Percentiles rank a stretch among this genome's conserved stretches.
Evolutionary conservation across 2,797 vertebrate species (phyloP).

Genomic region (Poeciliopsis infans): DNA sequence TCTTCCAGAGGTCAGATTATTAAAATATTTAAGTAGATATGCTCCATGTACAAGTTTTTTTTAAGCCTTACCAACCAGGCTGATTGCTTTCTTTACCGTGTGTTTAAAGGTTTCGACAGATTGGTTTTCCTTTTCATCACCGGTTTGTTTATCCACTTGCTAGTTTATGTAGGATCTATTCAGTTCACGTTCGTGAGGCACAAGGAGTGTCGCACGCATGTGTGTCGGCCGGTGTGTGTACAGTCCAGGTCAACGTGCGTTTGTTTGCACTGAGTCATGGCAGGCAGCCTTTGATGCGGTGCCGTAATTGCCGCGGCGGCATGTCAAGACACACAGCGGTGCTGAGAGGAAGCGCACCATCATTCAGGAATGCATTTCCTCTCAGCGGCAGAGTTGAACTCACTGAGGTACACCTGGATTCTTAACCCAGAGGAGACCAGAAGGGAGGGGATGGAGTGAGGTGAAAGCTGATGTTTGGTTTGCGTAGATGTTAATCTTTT

Average conservation of each 20-base stretch:
- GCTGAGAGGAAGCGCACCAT: slow-evolving; percentile 73
- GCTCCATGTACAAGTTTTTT: neutral
- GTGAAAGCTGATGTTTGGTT: neutral
- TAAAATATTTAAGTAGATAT: neutral
- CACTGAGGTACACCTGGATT: slow-evolving; percentile 68
- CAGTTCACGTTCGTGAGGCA: neutral
- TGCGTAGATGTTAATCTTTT: neutral
- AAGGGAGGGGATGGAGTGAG: neutral
- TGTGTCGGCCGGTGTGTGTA: slow-evolving; percentile 45
- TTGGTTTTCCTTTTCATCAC: neutral
- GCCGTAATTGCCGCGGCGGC: slow-evolving; percentile 67
- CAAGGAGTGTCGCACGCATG: slow-evolving; percentile 23
- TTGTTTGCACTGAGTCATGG: slow-evolving; percentile 62
- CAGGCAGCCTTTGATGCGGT: slow-evolving; percentile 71
- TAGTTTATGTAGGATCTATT: neutral
- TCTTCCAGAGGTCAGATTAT: neutral
- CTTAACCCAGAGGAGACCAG: slow-evolving; percentile 30
- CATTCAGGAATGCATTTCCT: slow-evolving; percentile 75
- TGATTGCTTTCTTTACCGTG: neutral
- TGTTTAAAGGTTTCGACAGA: neutral
- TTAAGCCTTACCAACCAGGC: neutral
- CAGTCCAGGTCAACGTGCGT: slow-evolving; percentile 33
- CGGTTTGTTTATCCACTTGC: neutral
- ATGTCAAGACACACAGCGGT: slow-evolving; percentile 70
- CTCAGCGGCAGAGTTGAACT: slow-evolving; percentile 49